These are phyloP conservation scores for Calephelis perditalis DNA, from an alignment of 2,888 invertebrate genomes.

Conservation along the genomic window DNA sequence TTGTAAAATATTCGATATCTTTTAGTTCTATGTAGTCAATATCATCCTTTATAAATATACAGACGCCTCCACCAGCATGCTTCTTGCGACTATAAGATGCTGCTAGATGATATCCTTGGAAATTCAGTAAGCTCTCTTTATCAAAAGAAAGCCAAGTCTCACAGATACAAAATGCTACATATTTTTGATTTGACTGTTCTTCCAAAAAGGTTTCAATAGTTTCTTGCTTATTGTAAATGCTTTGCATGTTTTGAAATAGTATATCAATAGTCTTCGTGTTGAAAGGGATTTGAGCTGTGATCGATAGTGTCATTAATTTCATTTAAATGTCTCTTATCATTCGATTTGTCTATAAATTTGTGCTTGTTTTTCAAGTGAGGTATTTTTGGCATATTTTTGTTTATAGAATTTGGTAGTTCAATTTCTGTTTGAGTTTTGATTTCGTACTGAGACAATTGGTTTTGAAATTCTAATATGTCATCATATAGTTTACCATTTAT, in stretches of 20 bases:
- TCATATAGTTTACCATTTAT: neutral
- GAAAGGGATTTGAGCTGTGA: neutral
- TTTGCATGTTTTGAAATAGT: slow-evolving; percentile 4
- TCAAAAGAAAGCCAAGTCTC: neutral
- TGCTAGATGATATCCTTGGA: neutral
- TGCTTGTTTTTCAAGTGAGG: neutral
- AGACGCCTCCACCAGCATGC: neutral
- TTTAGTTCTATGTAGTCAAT: too few species aligned
- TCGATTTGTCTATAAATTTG: too few species aligned
- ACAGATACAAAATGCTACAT: neutral
- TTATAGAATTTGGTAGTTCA: neutral
- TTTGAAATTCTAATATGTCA: neutral
- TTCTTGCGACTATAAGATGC: neutral
- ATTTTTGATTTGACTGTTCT: neutral
- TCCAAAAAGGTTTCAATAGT: neutral
- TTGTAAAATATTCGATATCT: too few species aligned
- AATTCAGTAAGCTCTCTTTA: neutral
- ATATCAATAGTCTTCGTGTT: neutral
- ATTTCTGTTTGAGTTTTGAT: neutral
- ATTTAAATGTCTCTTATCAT: too few species aligned
- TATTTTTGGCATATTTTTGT: neutral
- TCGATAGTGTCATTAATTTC: neutral
- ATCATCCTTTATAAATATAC: neutral
- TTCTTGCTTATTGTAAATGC: neutral
- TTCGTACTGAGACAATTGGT: neutral